phyloP scores from a whole-genome alignment of 2,797 vertebrate genomes.

The Pagetopsis macropterus region DNA sequence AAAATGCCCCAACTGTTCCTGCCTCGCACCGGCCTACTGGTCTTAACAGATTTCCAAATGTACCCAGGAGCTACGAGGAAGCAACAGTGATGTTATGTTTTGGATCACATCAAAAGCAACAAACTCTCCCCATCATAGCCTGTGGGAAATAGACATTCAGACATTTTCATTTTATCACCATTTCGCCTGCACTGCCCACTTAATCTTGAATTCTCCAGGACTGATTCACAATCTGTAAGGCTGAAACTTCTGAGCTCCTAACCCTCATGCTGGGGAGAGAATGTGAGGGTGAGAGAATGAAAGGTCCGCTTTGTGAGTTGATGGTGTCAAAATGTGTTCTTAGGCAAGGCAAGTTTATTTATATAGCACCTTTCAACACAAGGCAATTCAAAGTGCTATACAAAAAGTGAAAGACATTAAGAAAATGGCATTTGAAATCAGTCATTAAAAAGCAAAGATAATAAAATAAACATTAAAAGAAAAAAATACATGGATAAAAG shows the following conservation, averaged over 20 bases:
- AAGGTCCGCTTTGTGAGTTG: constrained; percentile 2
- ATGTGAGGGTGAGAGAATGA: background rate
- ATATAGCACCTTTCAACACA: too few relatives aligned
- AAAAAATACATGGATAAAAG: too few relatives aligned
- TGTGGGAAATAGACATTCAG: constrained; percentile 33
- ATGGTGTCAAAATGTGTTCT: constrained; percentile 9
- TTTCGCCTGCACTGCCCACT: constrained; percentile 48
- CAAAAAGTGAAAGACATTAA: too few relatives aligned
- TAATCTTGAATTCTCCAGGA: constrained; percentile 43
- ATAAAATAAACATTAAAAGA: too few relatives aligned
- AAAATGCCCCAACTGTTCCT: constrained; percentile 43
- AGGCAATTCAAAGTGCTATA: too few relatives aligned
- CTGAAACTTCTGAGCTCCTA: constrained; percentile 12
- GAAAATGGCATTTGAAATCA: too few relatives aligned
- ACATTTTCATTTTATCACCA: constrained; percentile 44
- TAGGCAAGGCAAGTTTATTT: background rate
- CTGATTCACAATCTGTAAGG: constrained; percentile 5
- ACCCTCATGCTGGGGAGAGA: constrained; percentile 11
- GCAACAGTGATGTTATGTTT: constrained; percentile 43
- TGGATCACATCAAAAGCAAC: constrained; percentile 64
- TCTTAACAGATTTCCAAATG: constrained; percentile 56
- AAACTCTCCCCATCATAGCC: constrained; percentile 21
- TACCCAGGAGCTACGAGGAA: constrained; percentile 40
- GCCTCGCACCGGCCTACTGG: constrained; percentile 43
- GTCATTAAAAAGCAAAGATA: too few relatives aligned